Base-by-base conservation (phyloP, 2,113 vertebrate genomes). In the Heterotis niloticus region DNA sequence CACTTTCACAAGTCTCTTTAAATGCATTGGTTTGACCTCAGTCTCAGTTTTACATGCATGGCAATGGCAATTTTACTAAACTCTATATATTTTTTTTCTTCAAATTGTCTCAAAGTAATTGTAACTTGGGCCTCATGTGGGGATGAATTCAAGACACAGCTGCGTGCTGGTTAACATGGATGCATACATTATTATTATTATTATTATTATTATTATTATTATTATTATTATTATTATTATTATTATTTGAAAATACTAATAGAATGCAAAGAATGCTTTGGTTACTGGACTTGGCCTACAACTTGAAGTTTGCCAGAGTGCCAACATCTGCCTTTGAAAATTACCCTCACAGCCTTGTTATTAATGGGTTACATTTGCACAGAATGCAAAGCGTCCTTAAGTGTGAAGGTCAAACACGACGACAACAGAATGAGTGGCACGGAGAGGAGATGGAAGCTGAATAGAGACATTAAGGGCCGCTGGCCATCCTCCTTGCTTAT, bases 21-120 rank as follows among this genome's bases (percentile, higher is more conserved):
- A 0, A n/a, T 51, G 34, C n/a, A 70, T 70, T 70, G n/a, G 68
- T 51, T 70, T 70, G 68, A 51, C 34, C 68, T 70, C 67, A 28
- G 29, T 17, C 28, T 28, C 29, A 70, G 29, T 51, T 16, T 51
- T 28, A 70, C 68, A 28, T 70, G 68, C 24, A 34, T 29, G 7
- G 7, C 67, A 26, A 69, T 18, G 34, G 24, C n/a, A 70, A 70
- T 51, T 20, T 70, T 70, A 44, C 51, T 70, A 70, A 70, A 51
- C 34, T 70, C 34, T 44, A 44, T 44, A 44, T 28, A 17, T 70
- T 70, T 70, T 28, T 44, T 70, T 70, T 70, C 34, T 28, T 70
- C 29, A 70, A 20, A 12, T 70, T 70, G 29, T 70, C 51, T 69
- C 26, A 69, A 69, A 69, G 29, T 44, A 34, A 20, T 28, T 70